Evolutionary conservation across 2,797 vertebrate genomes (phyloP).

Genomic region (Acanthopagrus latus): DNA sequence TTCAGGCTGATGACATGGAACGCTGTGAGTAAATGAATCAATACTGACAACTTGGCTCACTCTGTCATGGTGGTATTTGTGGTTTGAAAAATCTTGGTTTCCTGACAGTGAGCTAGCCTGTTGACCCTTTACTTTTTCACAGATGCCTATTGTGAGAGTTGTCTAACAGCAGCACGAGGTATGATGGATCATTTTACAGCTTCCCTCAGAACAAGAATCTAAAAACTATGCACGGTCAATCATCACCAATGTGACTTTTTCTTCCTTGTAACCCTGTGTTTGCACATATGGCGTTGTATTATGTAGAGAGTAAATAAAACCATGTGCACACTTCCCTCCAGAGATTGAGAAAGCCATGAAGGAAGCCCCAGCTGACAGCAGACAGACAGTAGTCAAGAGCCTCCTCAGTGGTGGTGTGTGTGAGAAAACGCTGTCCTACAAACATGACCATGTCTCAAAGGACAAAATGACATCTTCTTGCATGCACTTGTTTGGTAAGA

Average conservation of each 20-base stretch:
- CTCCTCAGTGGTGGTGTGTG: conserved; percentile 70
- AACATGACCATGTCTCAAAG: conserved; percentile 33
- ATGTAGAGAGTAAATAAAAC: conserved; percentile 17
- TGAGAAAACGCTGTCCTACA: conserved; percentile 58
- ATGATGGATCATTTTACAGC: conserved; percentile 20
- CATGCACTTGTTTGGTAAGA: conserved; percentile 72
- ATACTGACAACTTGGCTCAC: background rate
- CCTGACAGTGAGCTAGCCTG: background rate
- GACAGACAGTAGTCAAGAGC: conserved; percentile 49
- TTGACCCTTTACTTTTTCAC: conserved; percentile 42
- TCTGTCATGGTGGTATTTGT: background rate
- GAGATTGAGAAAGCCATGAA: conserved; percentile 71
- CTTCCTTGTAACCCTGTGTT: background rate
- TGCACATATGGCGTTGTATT: background rate
- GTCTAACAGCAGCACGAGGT: conserved; percentile 78
- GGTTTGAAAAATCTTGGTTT: background rate
- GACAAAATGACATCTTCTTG: conserved; percentile 68
- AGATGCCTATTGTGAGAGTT: conserved; percentile 81
- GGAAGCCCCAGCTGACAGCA: conserved; percentile 53
- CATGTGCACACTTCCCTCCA: conserved; percentile 30
- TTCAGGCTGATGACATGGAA: conserved; percentile 54
- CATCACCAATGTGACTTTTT: background rate
- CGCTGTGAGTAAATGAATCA: conserved; percentile 68
- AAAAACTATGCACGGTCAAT: background rate
- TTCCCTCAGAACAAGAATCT: background rate